Conservation (phyloP, 2,797 vertebrate species). For the Catostomus latipinnis region DNA sequence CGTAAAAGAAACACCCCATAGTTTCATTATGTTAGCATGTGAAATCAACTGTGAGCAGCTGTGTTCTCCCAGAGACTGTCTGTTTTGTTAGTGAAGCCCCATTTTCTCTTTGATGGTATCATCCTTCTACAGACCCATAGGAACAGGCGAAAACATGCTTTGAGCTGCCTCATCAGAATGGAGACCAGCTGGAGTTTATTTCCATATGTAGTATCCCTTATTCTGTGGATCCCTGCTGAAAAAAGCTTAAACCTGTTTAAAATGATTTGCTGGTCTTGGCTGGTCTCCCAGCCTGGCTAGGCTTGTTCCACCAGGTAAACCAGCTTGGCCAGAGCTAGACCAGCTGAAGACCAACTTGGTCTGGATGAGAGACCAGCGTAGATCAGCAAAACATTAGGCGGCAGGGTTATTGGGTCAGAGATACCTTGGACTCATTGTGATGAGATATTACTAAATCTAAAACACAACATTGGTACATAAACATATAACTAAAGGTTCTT, state of each 20-base stretch:
- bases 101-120: slow-evolving; percentile 75
- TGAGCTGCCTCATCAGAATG: slow-evolving; percentile 28
- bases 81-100: slow-evolving; percentile 42
- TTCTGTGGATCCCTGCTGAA: not conserved
- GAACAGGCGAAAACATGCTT: slow-evolving; percentile 59
- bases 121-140: slow-evolving; percentile 58
- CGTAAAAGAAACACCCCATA: slow-evolving; percentile 35
- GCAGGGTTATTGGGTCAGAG: not conserved
- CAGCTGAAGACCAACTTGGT: too few relatives aligned
- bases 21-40: slow-evolving; percentile 28
- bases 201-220: not conserved
- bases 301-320: too few relatives aligned
- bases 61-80: slow-evolving; percentile 55
- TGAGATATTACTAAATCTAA: slow-evolving; percentile 8
- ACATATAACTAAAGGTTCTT: not conserved
- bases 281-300: too few relatives aligned
- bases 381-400: too few relatives aligned
- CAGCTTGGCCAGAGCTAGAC: too few relatives aligned
- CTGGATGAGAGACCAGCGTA: too few relatives aligned
- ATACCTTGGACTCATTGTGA: not conserved
- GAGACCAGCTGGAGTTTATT: slow-evolving; percentile 22
- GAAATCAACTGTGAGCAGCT: slow-evolving; percentile 30
- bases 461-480: not conserved
- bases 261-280: too few relatives aligned
- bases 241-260: too few relatives aligned